phyloP scores from a whole-genome alignment of 2,888 invertebrate genomes.

The Automeris io region DNA sequence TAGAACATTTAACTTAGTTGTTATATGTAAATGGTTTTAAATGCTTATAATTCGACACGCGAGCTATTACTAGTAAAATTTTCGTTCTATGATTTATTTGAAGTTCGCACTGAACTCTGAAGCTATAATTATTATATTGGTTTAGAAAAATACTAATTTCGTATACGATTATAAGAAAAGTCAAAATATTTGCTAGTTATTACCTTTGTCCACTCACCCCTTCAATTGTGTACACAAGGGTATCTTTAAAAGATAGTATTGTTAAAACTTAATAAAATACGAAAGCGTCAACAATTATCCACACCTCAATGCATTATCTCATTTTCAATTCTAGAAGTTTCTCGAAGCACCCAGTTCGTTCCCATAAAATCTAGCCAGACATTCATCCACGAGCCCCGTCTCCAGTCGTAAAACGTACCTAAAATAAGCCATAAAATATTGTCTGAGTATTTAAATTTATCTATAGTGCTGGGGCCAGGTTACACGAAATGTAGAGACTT shows the following conservation, averaged over 20 bases:
- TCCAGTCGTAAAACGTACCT: constrained; percentile 68
- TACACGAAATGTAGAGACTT: constrained; percentile 37
- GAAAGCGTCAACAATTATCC: constrained; percentile 25
- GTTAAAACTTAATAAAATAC: constrained; percentile 13
- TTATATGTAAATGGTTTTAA: no score
- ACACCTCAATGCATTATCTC: constrained; percentile 25
- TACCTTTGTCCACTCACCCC: no score
- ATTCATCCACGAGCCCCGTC: constrained; percentile 55
- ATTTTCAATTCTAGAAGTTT: constrained; percentile 27
- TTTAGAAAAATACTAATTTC: no score
- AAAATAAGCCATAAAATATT: constrained; percentile 75
- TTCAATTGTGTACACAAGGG: not conserved
- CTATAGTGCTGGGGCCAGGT: constrained; percentile 37
- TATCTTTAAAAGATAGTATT: constrained; percentile 10
- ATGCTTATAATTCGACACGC: no score
- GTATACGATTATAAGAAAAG: no score
- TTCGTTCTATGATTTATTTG: no score
- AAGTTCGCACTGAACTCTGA: no score
- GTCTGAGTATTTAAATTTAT: constrained; percentile 73
- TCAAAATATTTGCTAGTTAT: no score
- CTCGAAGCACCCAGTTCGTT: constrained; percentile 21
- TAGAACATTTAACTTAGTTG: no score
- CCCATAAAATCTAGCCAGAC: constrained; percentile 67
- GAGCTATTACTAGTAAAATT: no score
- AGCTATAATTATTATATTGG: no score